These are phyloP conservation scores for Pterocles gutturalis DNA, from an alignment of 2,113 vertebrate species.

Conservation along the genomic window DNA sequence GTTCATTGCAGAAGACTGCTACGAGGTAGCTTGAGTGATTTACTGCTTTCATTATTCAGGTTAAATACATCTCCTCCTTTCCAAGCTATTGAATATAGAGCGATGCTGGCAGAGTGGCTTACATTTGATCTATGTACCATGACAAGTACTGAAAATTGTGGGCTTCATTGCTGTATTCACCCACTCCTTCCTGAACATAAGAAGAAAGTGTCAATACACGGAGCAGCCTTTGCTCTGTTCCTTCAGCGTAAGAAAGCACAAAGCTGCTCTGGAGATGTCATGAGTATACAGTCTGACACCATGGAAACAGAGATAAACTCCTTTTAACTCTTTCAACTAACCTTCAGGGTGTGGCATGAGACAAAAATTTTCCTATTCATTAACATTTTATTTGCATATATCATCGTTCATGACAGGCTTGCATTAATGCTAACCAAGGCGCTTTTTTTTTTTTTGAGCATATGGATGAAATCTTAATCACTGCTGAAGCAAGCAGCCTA, in stretches of 20 bases:
- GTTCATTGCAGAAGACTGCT: neutral
- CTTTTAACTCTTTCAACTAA: slow-evolving; percentile 47
- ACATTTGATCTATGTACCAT: slow-evolving; percentile 68
- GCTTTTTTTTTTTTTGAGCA: neutral
- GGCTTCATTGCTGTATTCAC: slow-evolving; percentile 67
- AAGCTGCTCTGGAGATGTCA: slow-evolving; percentile 39
- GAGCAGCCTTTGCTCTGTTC: slow-evolving; percentile 70
- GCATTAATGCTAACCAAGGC: neutral
- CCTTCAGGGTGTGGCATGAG: neutral
- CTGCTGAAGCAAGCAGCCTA: neutral
- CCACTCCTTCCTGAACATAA: slow-evolving; percentile 66
- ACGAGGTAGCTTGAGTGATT: slow-evolving; percentile 52
- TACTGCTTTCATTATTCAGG: slow-evolving; percentile 57
- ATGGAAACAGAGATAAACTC: slow-evolving; percentile 61
- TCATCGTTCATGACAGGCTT: neutral
- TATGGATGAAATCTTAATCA: slow-evolving; percentile 1
- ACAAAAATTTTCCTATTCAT: slow-evolving; percentile 27
- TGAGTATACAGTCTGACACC: slow-evolving; percentile 64
- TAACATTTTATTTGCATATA: slow-evolving; percentile 23
- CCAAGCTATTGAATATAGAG: slow-evolving; percentile 52
- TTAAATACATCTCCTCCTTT: slow-evolving; percentile 70
- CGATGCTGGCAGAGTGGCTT: slow-evolving; percentile 59
- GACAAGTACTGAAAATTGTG: slow-evolving; percentile 72
- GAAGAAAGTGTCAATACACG: slow-evolving; percentile 66
- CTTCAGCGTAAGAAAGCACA: slow-evolving; percentile 41